Evolutionary conservation across 2,888 invertebrate genomes (phyloP), one percentile per base, ranked within the genome.

Genomic region (Sminthurides aquaticus): DNA sequence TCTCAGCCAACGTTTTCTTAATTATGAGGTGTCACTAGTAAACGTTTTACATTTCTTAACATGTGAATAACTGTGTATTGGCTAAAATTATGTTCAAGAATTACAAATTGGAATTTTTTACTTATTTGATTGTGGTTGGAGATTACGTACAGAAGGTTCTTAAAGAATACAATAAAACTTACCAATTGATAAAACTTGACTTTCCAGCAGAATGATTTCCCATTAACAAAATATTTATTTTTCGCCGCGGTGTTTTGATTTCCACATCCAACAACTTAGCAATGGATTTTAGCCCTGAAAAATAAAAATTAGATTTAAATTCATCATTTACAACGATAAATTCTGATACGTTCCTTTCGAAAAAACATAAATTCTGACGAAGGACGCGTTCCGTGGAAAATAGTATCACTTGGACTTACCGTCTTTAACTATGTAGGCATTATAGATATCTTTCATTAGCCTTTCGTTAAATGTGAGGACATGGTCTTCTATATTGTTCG

Each of bases 121-220:
- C 3, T 57, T 24, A 22, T 27, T 15, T 22, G n/a, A n/a, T n/a
- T n/a, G n/a, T n/a, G n/a, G n/a, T n/a, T n/a, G n/a, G n/a, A n/a
- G n/a, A n/a, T n/a, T n/a, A n/a, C n/a, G n/a, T n/a, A n/a, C n/a
- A n/a, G n/a, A n/a, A n/a, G n/a, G n/a, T n/a, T n/a, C n/a, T n/a
- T n/a, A n/a, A n/a, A n/a, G n/a, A n/a, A n/a, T n/a, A n/a, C n/a
- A n/a, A n/a, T n/a, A 59, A 22, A n/a, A 73, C 79, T 77, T 76
- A 83, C 84, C 84, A 84, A 73, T 84, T 84, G 66, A 84, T 83
- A 75, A 84, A 84, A 24, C 82, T 81, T 65, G 82, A 83, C 75
- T 84, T 84, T 2, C 84, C 84, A 48, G 83, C 83, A 2, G 83
- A 83, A 74, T 84, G 84, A 73, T 84, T 84, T 8, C 84, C 84